Evolutionary conservation across 2,888 invertebrate genomes (phyloP), one percentile per base, ranked within the genome.

Genomic region (Nomada flava): DNA sequence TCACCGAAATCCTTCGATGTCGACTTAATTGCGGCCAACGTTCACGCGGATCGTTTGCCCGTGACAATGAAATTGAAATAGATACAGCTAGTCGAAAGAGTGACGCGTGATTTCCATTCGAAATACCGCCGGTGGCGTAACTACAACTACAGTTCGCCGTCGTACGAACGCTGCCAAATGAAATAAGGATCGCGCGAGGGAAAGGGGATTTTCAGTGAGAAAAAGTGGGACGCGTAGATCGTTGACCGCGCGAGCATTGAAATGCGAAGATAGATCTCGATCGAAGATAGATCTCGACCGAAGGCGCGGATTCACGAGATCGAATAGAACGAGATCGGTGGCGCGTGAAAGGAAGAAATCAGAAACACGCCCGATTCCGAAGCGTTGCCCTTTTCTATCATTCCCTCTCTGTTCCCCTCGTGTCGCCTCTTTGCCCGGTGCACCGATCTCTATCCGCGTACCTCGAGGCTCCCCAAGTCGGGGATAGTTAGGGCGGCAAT

Each of bases 301-400:
- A 57, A 75, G 81, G 57, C 71, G 77, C 63, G 83, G 79, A 86
- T 84, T 82, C 86, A 52, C 73, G 68, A 68, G 87, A 83, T 83
- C 72, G 85, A 84, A 81, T 76, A 70, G 86, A 88, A 84, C 84
- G 83, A 79, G 70, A 65, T 79, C 90, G 70, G 82, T 89, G 88
- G 90, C 83, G 90, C 90, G 88, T 90, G 89, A 90, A 90, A 83
- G 84, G 75, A 88, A 84, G 87, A 79, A 88, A 85, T 82, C 81
- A 78, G 86, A 85, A 82, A 85, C 87, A 86, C 83, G 83, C 83
- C 87, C 83, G 80, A 86, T 75, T 73, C 67, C 63, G 59, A 67
- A 83, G 60, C 69, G 74, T 60, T 20, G 57, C 70, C 77, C 76
- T 78, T 79, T 65, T 82, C 59, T 62, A 53, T 65, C 59, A 52